phyloP scores from a whole-genome alignment of 2,113 vertebrate genomes.

The Ptychochromis oligacanthus region DNA sequence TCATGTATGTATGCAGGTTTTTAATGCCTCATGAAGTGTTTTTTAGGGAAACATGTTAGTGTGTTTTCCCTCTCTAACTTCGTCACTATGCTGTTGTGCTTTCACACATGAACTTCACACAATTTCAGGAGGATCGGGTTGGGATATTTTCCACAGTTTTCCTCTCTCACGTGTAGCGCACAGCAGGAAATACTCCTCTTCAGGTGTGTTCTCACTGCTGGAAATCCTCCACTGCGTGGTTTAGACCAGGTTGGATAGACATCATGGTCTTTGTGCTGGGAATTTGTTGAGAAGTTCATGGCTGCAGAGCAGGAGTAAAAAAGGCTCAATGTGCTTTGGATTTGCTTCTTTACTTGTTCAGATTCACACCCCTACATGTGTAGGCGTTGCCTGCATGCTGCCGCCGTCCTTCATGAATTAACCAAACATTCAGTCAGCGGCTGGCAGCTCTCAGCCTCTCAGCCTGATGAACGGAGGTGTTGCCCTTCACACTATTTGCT shows the following conservation, averaged over 20 bases:
- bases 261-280: neutral
- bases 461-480: neutral
- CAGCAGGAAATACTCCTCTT: neutral
- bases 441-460: neutral
- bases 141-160: neutral
- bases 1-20: neutral
- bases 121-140: neutral
- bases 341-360: too few relatives aligned
- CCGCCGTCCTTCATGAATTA: neutral
- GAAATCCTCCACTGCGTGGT: neutral
- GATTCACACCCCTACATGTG: neutral
- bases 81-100: neutral
- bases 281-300: neutral
- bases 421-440: neutral
- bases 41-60: neutral
- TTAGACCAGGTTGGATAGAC: accelerated
- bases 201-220: neutral
- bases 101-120: too few relatives aligned
- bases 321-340: accelerated
- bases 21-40: neutral
- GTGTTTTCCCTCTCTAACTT: neutral
- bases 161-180: neutral
- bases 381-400: neutral
- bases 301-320: neutral
- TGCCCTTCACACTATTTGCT: neutral